phyloP scores from a whole-genome alignment of 2,888 invertebrate genomes.

The Drosophila kuntzei region DNA sequence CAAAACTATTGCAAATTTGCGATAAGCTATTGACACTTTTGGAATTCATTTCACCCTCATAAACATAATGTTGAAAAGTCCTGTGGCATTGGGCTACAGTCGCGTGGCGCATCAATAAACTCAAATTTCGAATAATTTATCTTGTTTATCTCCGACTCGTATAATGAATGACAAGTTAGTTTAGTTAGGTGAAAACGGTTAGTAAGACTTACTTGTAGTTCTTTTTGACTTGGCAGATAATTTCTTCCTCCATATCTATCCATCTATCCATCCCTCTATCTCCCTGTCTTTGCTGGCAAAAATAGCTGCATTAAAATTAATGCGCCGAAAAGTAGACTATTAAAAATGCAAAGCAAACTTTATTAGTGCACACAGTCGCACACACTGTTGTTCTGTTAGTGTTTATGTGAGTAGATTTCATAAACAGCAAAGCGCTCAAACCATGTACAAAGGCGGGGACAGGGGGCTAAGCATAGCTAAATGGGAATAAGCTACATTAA shows the following conservation, averaged over 20 bases:
- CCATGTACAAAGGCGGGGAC: conserved; percentile 28
- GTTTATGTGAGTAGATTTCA: conserved; percentile 43
- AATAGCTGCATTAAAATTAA: conserved; percentile 69
- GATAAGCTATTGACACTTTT: conserved; percentile 60
- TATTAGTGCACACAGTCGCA: conserved; percentile 56
- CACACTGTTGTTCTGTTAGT: conserved; percentile 21
- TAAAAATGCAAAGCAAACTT: conserved; percentile 68
- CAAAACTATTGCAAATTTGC: conserved; percentile 40
- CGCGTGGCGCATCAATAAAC: conserved; percentile 22
- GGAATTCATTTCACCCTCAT: conserved; percentile 18
- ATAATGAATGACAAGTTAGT: conserved; percentile 29
- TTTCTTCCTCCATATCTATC: background rate
- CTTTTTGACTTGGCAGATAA: background rate
- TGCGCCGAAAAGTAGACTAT: conserved; percentile 78
- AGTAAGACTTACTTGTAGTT: background rate
- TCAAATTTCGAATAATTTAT: conserved; percentile 32
- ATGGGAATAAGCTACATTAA: background rate
- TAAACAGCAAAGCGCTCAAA: conserved; percentile 32
- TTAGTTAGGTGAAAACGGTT: conserved; percentile 17
- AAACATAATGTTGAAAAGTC: conserved; percentile 18
- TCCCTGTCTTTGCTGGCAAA: conserved; percentile 6
- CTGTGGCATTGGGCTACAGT: conserved; percentile 25
- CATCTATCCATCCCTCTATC: background rate
- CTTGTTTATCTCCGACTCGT: conserved; percentile 33
- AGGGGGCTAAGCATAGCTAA: background rate